phyloP scores from a whole-genome alignment of 2,888 invertebrate species.

The Luperina nickerlii region DNA sequence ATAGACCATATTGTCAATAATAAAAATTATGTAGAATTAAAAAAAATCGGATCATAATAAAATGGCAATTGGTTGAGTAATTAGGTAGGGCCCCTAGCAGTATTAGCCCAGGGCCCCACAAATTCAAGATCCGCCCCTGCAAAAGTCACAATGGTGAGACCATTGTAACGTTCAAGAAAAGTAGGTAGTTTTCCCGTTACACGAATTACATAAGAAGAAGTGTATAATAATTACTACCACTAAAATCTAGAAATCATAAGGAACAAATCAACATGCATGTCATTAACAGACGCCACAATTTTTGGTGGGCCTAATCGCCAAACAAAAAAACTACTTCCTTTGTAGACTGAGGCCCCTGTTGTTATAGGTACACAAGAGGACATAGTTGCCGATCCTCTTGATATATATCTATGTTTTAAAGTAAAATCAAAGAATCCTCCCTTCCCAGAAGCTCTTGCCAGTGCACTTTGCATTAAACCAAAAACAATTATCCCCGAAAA shows the following conservation, averaged over 20 bases:
- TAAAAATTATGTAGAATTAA: too few relatives aligned
- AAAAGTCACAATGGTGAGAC: background rate
- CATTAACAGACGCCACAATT: background rate
- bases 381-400: background rate
- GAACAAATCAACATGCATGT: background rate
- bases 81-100: too few relatives aligned
- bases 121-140: too few relatives aligned
- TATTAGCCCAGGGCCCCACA: too few relatives aligned
- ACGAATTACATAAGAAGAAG: too few relatives aligned
- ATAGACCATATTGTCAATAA: too few relatives aligned
- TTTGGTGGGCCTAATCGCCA: background rate
- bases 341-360: background rate
- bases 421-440: background rate
- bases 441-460: background rate
- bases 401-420: background rate
- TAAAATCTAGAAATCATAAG: background rate
- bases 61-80: too few relatives aligned
- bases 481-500: slow-evolving; percentile 2
- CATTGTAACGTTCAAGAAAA: background rate
- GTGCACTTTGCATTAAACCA: background rate
- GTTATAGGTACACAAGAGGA: background rate
- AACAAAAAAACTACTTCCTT: background rate
- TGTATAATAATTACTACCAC: too few relatives aligned
- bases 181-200: too few relatives aligned
- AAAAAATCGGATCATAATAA: too few relatives aligned